Base-by-base conservation (phyloP, 2,797 vertebrate species). In the Philypnodon macrostomus region DNA sequence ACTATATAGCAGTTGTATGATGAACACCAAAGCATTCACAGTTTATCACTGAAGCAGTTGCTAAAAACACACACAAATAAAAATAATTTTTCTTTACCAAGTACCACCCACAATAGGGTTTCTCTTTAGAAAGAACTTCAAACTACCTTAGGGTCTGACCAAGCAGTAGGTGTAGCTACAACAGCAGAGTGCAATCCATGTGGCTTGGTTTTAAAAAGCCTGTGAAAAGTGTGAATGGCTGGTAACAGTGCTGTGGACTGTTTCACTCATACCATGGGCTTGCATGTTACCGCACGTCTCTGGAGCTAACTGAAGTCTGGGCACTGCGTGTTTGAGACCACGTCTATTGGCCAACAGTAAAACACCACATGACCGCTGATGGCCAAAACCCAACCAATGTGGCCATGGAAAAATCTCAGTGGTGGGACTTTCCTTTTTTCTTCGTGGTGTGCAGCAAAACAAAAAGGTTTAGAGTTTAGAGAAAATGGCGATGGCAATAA, bases 361-460 rank as follows among this genome's bases (percentile, higher is more conserved):
- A 79, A 78, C 63, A 75, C 79, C 78, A 73, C 73, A 55, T 74
- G 64, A 80, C 80, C 81, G 53, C 32, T 4, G 21, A 63, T 71
- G 79, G 80, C 79, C 69, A 73, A 62, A 58, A 56, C 67, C 58
- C 55, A 32, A 78, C 77, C 84, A 71, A 63, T 49, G 33, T 42
- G 58, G 66, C 63, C 77, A 65, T 37, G 57, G 70, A 78, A 70
- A 64, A 77, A 55, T 78, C 63, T 63, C 45, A 46, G 52, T 36
- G 76, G 70, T 80, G 59, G 69, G 13, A 45, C 42, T 39, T 51
- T 63, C 30, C 10, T 29, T 23, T 30, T 47, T 54, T 54, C 55
- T 60, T 52, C 64, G 50, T 18, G 14, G 47, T 63, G 34, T 48
- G 58, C 62, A 67, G 62, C 50, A 69, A 77, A 63, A 77, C 58